Evolutionary conservation across 2,113 vertebrate genomes (phyloP).

Genomic region (Chaetodon auriga): DNA sequence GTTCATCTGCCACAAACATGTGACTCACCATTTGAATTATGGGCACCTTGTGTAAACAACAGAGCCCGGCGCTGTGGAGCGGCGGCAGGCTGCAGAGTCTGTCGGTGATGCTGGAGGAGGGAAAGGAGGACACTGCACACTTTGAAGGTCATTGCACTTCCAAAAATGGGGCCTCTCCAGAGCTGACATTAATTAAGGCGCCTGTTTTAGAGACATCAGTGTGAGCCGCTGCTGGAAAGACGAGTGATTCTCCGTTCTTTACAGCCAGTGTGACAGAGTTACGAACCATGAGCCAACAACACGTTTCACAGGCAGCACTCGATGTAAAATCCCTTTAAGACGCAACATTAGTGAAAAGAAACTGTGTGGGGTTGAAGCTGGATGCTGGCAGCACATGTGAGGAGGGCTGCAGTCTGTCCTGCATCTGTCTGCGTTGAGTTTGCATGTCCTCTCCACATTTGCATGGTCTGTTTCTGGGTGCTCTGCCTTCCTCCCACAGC

Average conservation of each 20-base stretch:
- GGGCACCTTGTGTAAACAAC: conserved; percentile 49
- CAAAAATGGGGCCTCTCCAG: conserved; percentile 81
- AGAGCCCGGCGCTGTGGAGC: background rate
- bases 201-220: conserved; percentile 74
- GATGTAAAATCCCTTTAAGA: background rate
- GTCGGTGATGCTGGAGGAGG: conserved; percentile 40
- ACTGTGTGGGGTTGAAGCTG: background rate
- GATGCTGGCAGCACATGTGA: background rate
- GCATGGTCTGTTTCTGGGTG: conserved; percentile 53
- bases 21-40: conserved; percentile 78
- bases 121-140: conserved; percentile 73
- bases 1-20: conserved; percentile 57
- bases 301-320: background rate
- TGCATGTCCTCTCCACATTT: conserved; percentile 70
- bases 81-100: conserved; percentile 27
- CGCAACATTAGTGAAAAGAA: background rate
- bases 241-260: conserved; percentile 15
- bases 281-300: conserved; percentile 7
- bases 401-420: background rate
- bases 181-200: conserved; percentile 77
- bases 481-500: conserved; percentile 36
- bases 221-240: conserved; percentile 61
- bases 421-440: conserved; percentile 38
- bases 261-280: conserved; percentile 7
- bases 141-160: conserved; percentile 80